Evolutionary conservation across 2,888 invertebrate species (phyloP).

Genomic region (Ypsolopha scabrella): DNA sequence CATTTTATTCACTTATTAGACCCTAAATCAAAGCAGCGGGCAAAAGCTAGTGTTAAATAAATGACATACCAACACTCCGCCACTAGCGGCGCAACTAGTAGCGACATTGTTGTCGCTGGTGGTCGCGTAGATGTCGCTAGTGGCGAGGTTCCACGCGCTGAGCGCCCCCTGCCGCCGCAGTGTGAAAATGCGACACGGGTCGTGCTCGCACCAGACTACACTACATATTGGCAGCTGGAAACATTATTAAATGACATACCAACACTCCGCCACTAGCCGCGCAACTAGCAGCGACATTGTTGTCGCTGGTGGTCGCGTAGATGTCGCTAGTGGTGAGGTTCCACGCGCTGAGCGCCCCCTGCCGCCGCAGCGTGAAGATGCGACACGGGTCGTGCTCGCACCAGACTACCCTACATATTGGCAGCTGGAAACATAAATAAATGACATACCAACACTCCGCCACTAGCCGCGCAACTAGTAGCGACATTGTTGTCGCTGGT

Average conservation of each 20-base stretch:
- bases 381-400: slow-evolving; percentile 36
- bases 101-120: not conserved
- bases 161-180: slow-evolving; percentile 20
- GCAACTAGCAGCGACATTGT: not conserved
- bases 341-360: slow-evolving; percentile 28
- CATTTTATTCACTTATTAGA: no score
- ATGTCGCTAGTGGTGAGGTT: slow-evolving; percentile 48
- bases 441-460: not conserved
- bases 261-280: not conserved
- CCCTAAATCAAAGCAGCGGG: no score
- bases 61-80: not conserved
- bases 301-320: slow-evolving; percentile 17
- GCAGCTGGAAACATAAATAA: slow-evolving; percentile 25
- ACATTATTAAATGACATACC: slow-evolving; percentile 10
- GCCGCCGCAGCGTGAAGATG: slow-evolving; percentile 22
- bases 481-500: not conserved
- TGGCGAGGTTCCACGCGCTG: slow-evolving; percentile 36
- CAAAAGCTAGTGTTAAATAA: no score
- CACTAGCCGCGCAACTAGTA: not conserved
- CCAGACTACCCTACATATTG: slow-evolving; percentile 36
- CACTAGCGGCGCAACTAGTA: not conserved
- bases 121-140: slow-evolving; percentile 40
- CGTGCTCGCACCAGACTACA: slow-evolving; percentile 33
- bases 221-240: slow-evolving; percentile 30
- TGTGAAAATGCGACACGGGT: slow-evolving; percentile 37